Percentiles rank a stretch among this genome's conserved stretches.
Evolutionary conservation across 2,113 vertebrate species (phyloP).

Genomic region (Tretioscincus oriximinensis): DNA sequence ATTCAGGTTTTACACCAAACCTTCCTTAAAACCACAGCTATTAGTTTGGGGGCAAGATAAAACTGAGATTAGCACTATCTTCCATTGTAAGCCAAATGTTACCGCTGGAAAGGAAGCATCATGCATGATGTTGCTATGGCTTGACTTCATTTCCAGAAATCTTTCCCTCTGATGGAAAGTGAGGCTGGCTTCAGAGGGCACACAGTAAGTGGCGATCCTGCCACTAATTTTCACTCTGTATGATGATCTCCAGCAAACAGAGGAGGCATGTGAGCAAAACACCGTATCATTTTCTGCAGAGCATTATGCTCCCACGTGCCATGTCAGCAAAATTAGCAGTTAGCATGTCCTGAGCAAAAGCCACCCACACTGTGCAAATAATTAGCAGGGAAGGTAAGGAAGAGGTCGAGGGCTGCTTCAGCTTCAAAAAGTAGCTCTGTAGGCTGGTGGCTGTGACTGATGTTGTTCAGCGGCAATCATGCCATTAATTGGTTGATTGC

Average conservation of each 20-base stretch:
- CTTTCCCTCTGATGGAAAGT: background rate
- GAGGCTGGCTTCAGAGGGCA: background rate
- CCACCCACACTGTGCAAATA: background rate
- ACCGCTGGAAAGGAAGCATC: background rate
- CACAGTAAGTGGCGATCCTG: background rate
- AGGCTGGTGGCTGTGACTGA: background rate
- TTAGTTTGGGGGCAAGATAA: background rate
- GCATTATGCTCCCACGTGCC: background rate
- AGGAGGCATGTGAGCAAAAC: background rate
- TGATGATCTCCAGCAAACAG: background rate
- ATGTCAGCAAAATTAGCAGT: constrained; percentile 15
- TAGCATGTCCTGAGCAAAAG: background rate
- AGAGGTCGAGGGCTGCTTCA: constrained; percentile 11
- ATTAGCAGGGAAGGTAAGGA: constrained; percentile 10
- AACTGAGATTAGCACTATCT: background rate
- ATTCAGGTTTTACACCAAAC: background rate
- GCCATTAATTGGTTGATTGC: constrained; percentile 15
- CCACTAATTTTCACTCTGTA: background rate
- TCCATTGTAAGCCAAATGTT: background rate
- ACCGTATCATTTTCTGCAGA: constrained; percentile 2
- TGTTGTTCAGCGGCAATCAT: constrained; percentile 2
- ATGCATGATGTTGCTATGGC: background rate
- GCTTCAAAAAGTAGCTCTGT: background rate
- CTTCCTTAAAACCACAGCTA: background rate
- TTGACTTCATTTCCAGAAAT: background rate